Evolutionary conservation across 2,113 vertebrate species (phyloP), one percentile per base, ranked within the genome.

Genomic region (Pavo muticus): DNA sequence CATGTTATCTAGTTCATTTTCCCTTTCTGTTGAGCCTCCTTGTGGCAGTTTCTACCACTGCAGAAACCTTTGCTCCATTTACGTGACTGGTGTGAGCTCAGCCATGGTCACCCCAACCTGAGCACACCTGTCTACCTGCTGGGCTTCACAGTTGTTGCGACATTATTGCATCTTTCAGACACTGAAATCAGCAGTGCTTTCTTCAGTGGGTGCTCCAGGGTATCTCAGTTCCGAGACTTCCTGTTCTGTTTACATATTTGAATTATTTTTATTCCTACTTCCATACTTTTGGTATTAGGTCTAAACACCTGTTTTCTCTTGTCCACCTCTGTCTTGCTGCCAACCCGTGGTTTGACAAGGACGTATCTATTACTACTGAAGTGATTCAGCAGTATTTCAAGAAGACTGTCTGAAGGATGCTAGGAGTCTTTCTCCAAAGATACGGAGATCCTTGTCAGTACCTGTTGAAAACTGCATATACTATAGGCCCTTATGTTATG

Each of bases 11-110:
- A 82, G 29, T 59, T 63, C 6, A n/a, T 32, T 27, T 72, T 42
- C 18, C 1, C 0, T 21, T 89, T 80, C 47, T 80, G 27, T 35
- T 0, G 0, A 88, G 20, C 35, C 27, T 79, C 32, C 44, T 52
- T 71, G 56, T 78, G 72, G 61, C 19, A 65, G n/a, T 72, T 24
- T n/a, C 29, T 59, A 47, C 52, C n/a, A 6, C 3, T 63, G 24
- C 9, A 79, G 81, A 86, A 74, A 45, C 3, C 2, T 40, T 67
- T 67, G 54, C 45, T 68, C 11, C 14, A 1, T 83, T 71, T 86
- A 57, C 71, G 27, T 56, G 14, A 23, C 69, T 73, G n/a, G 37
- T 24, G 7, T 56, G 47, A 74, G 48, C 16, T 77, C n/a, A 40
- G 44, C 39, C 23, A 35, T 48, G 5, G 19, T 82, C 30, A 45